Base-by-base conservation (phyloP, 2,888 invertebrate genomes). In the Bombylius discolor region DNA sequence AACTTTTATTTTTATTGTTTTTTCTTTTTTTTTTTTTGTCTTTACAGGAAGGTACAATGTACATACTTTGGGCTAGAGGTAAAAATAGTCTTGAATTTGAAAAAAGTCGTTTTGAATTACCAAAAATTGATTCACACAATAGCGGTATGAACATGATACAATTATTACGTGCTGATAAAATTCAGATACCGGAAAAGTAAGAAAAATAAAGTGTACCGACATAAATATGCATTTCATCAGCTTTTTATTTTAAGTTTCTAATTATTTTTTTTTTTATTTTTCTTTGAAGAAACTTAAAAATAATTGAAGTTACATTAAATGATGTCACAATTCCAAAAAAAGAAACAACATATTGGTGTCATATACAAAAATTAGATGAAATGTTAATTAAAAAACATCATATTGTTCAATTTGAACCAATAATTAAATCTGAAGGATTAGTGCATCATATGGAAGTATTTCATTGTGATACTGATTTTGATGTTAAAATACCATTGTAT, bases 391-490 rank as follows among this genome's bases (percentile, higher is more conserved):
- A 81, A 56, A 81, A 83, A 65, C 93, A 91, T 70, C 89, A 90
- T 67, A 83, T 95, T 56, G 79, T 92, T 48, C 83, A 87, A 80
- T 98, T 90, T 70, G 92, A 94, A 69, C 84, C 96, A 0, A 77
- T 83, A 1, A 89, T 99, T 55, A 82, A 88, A 1, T 90, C 88
- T 64, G 89, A 92, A 69, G 87, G 88, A 32, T 68, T 98, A 33
- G 94, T 99, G 0, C 99, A 99, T 74, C 99, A 99, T 72, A 95
- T 99, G 91, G 98, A 99, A 77, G 83, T 98, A 1, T 98, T 96
- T 67, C 93, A 97, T 70, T 99, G 98, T 69, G 89, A 89, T 64
- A 82, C 87, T 0, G 79, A 81, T 4, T 71, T 78, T 0, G 73
- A 81, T 23, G 73, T 78, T 5, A 78, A 82, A 9, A 82, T 96